Base-by-base conservation (phyloP, 1,140 invertebrate genomes). In the Cydia splendana region DNA sequence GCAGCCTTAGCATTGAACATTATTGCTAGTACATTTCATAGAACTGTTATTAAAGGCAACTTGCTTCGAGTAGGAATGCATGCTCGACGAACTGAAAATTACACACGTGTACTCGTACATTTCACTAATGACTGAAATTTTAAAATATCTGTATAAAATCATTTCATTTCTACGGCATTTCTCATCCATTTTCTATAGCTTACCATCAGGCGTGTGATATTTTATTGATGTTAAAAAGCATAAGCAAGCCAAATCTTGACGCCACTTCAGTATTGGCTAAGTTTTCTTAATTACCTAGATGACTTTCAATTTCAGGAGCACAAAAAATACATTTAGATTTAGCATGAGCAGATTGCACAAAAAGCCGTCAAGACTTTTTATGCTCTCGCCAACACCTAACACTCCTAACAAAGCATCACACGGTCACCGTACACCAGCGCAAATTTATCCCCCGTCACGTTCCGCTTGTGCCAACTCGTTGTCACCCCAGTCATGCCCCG, bases 401-500 rank as follows among this genome's bases (percentile, higher is more conserved):
- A 62, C 38, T 42, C 38, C 38, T 42, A 42, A 42, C 38, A 42
- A 42, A 62, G 57, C n/a, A 62, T 12, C 18, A 62, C 57, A 24
- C 57, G 57, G 57, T 62, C 57, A 62, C 57, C 20, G 57, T n/a
- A 24, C 57, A 53, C 28, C 28, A 24, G 24, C 28, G 65, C 28
- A 38, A 71, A 71, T 71, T 69, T 69, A 42, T 45, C 67, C 24
- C n/a, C 67, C 5, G 67, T 38, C 67, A 71, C 67, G 67, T 20
- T 20, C 67, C n/a, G 12, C 30, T 42, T n/a, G 67, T 71, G 67
- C 30, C 30, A 38, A 71, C 67, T 71, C 67, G 67, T 71, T 71
- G 67, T 71, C 67, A 71, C 67, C 67, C 67, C 30, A 71, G 67
- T 51, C 71, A 74, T 53, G 62, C 57, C 57, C 45, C 45, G 67